phyloP scores from a whole-genome alignment of 2,888 invertebrate species.

The Sarcophaga carnaria region DNA sequence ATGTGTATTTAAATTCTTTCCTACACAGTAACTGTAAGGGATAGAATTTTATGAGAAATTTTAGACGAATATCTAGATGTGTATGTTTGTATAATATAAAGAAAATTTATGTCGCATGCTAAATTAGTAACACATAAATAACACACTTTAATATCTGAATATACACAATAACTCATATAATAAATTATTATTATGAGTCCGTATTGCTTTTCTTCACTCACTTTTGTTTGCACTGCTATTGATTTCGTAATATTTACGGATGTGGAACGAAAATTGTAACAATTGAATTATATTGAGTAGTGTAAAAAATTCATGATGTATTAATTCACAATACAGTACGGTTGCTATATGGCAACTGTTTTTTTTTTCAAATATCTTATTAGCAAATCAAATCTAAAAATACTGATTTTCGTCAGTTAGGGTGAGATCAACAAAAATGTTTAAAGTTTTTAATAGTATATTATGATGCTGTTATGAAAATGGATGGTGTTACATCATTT shows the following conservation, averaged over 20 bases:
- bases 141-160: not conserved
- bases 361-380: no score
- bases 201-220: not conserved
- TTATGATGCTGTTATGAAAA: no score
- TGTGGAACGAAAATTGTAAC: constrained; percentile 1
- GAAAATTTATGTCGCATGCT: not conserved
- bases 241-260: not conserved
- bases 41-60: constrained; percentile 29
- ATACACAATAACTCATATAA: not conserved
- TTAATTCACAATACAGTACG: not conserved
- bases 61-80: constrained; percentile 4
- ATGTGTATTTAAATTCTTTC: not conserved
- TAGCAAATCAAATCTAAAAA: no score
- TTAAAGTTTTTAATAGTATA: no score
- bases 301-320: constrained; percentile 6
- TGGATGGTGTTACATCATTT: no score
- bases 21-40: not conserved
- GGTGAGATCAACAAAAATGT: no score
- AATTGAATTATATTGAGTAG: not conserved
- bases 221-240: no score
- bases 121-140: constrained; percentile 23
- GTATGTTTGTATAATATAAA: not conserved
- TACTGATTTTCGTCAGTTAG: no score
- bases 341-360: no score
- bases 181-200: constrained; percentile 22